Evolutionary conservation across 2,888 invertebrate species (phyloP).

Genomic region (Galeruca laticollis): DNA sequence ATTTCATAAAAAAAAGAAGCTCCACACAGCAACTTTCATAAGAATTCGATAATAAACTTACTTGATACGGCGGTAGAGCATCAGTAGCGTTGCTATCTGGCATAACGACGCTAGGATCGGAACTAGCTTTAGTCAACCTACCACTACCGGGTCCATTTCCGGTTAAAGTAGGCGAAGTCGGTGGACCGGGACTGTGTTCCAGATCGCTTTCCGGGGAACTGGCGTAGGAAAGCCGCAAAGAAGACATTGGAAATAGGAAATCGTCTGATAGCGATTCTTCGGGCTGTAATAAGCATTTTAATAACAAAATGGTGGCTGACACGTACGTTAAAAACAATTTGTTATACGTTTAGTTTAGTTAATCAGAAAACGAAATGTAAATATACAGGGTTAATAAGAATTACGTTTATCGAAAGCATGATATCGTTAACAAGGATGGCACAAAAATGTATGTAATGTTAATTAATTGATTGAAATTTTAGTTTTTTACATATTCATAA

Average conservation of each 20-base stretch:
- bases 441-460: too few species aligned
- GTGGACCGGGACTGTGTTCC: slow-evolving; percentile 84
- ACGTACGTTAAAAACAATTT: slow-evolving; percentile 12
- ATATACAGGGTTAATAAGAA: background rate
- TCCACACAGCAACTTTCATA: too few species aligned
- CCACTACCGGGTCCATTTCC: slow-evolving; percentile 70
- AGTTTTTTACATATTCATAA: too few species aligned
- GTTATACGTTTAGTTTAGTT: background rate
- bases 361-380: background rate
- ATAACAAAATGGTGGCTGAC: slow-evolving; percentile 35
- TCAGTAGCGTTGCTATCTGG: slow-evolving; percentile 84
- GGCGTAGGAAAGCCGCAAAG: slow-evolving; percentile 93
- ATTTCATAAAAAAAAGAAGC: too few species aligned
- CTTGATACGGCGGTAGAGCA: slow-evolving; percentile 89
- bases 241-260: slow-evolving; percentile 98
- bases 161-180: slow-evolving; percentile 71
- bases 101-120: slow-evolving; percentile 95
- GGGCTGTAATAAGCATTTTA: slow-evolving; percentile 74
- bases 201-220: slow-evolving; percentile 96
- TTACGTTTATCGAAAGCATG: too few species aligned
- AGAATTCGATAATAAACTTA: slow-evolving; percentile 66
- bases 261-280: slow-evolving; percentile 97
- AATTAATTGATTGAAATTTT: too few species aligned
- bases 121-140: slow-evolving; percentile 82
- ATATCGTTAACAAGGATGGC: too few species aligned